phyloP scores from a whole-genome alignment of 2,888 invertebrate genomes.

The Lasius platythorax region DNA sequence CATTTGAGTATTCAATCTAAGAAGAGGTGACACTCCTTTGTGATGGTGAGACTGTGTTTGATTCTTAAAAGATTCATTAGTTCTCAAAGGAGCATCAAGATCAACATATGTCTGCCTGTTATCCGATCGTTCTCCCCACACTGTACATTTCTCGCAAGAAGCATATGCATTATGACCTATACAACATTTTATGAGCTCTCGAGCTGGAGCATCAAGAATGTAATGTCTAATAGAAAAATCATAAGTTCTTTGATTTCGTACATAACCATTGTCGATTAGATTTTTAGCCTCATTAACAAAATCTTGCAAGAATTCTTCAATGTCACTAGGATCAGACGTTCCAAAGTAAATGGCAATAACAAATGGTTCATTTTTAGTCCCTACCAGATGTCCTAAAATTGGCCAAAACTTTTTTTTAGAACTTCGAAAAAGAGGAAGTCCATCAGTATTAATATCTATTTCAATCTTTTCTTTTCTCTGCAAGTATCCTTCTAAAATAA shows the following conservation, averaged over 20 bases:
- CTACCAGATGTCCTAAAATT: constrained; percentile 27
- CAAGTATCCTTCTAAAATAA: constrained; percentile 6
- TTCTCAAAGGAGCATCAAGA: constrained; percentile 35
- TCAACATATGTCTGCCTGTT: constrained; percentile 26
- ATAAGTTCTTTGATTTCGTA: constrained; percentile 1
- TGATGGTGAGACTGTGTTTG: background rate
- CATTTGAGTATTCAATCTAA: constrained; percentile 9
- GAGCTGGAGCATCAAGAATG: constrained; percentile 40
- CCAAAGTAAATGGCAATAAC: constrained; percentile 41
- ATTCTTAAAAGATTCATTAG: constrained; percentile 15
- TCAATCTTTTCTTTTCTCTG: background rate
- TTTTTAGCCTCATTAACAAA: constrained; percentile 14
- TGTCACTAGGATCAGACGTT: constrained; percentile 10
- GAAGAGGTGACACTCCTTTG: constrained; percentile 21
- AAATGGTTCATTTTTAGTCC: constrained; percentile 38
- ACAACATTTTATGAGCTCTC: constrained; percentile 35
- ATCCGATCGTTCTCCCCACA: constrained; percentile 31
- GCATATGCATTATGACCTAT: constrained; percentile 33
- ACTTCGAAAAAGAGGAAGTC: constrained; percentile 15
- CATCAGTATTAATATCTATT: constrained; percentile 4
- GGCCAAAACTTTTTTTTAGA: constrained; percentile 37
- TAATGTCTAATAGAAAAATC: constrained; percentile 25
- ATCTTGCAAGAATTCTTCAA: constrained; percentile 37
- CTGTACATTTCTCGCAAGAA: constrained; percentile 42
- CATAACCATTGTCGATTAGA: background rate